phyloP scores from a whole-genome alignment of 2,888 invertebrate genomes.

The Griposia aprilina region DNA sequence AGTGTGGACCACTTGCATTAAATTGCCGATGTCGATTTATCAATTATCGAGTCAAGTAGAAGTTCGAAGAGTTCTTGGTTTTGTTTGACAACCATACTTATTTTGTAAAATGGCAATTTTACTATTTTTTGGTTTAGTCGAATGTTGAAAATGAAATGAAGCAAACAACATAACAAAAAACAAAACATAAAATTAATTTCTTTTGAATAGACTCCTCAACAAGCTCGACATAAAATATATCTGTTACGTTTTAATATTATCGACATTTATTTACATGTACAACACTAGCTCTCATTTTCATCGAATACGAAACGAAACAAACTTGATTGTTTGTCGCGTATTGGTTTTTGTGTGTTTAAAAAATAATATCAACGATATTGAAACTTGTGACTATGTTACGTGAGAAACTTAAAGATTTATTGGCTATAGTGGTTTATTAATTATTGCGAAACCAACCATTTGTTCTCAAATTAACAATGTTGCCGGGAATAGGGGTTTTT shows the following conservation, averaged over 20 bases:
- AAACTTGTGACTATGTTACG: constrained; percentile 42
- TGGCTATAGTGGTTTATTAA: constrained; percentile 23
- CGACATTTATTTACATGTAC: not conserved
- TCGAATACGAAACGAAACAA: constrained; percentile 39
- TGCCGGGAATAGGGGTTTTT: constrained; percentile 98
- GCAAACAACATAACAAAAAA: not conserved
- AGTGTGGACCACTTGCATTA: too few relatives aligned
- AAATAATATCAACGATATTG: constrained; percentile 5
- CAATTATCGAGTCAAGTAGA: too few relatives aligned
- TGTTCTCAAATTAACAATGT: constrained; percentile 89
- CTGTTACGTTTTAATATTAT: not conserved
- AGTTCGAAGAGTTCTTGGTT: not conserved
- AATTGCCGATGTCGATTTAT: constrained; percentile 22
- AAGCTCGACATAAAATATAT: not conserved
- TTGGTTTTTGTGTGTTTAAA: constrained; percentile 27
- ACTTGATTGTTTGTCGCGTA: constrained; percentile 35
- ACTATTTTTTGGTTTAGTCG: not conserved
- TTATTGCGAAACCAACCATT: constrained; percentile 9
- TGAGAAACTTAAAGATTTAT: constrained; percentile 37
- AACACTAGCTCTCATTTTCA: constrained; percentile 35
- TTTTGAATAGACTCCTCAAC: not conserved
- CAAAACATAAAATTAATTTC: not conserved
- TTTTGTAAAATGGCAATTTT: not conserved
- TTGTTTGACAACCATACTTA: not conserved
- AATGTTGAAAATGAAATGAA: not conserved